Evolutionary conservation across 2,797 vertebrate species (phyloP), one percentile per base, ranked within the genome.

Genomic region (Anas bernieri): DNA sequence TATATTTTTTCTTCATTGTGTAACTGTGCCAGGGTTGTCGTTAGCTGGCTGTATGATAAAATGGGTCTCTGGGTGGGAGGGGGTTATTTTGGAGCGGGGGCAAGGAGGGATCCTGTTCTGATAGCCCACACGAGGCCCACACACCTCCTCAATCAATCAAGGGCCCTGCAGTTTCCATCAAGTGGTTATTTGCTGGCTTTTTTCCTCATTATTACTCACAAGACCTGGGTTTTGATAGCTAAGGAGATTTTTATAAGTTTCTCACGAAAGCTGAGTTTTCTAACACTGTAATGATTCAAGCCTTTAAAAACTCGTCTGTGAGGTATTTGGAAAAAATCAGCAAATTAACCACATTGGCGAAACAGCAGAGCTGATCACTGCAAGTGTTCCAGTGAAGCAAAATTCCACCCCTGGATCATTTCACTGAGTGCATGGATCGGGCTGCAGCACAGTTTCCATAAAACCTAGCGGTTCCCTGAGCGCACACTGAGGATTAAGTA

Each of bases 1-100:
- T 96, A 85, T 95, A 56, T 96, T 97, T 97, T 96, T 96, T 92
- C 68, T 86, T 86, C 94, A 96, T 96, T 96, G 94, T 94, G 95
- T 96, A 95, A 97, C 90, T 95, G 97, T 97, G 95, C 95, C 97
- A 96, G 95, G 96, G 90, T 88, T 96, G 97, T 96, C 4, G 45
- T 93, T 97, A 98, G 95, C 86, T 88, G 96, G 83, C 66, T 92
- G 81, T 94, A 87, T 59, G 90, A 96, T 94, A 85, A 95, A 96
- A 86, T 62, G 95, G 95, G 94, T 69, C 41, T 79, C 20, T 77
- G 96, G 96, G 96, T 1, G 88, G 93, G 96, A 86, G 70, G 25
- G 92, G 15, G 72, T 77, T 93, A 48, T 88, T 94, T 77, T 70
- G 74, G 50, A 96, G 66, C 2, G 3, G 90, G 62, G 79, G 56